phyloP scores from a whole-genome alignment of 2,113 vertebrate genomes.

The Cranoglanis bouderius region DNA sequence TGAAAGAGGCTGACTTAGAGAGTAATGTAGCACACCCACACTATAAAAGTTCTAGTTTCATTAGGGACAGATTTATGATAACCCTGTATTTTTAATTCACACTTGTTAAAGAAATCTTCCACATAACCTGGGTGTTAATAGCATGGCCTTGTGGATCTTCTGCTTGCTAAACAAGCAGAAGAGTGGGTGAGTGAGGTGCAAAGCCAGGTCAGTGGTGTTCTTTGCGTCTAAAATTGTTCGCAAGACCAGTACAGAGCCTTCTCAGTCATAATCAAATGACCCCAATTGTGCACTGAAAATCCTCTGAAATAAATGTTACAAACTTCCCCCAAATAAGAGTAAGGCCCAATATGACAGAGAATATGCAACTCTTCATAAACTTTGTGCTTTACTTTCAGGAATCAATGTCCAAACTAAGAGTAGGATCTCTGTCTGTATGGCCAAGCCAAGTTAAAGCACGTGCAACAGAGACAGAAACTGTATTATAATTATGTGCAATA shows the following conservation, averaged over 20 bases:
- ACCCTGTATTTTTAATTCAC: not conserved
- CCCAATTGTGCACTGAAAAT: not conserved
- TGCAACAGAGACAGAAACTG: not conserved
- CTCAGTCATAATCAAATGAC: not conserved
- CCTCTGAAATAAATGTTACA: not conserved
- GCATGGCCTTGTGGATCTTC: not conserved
- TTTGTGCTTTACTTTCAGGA: not conserved
- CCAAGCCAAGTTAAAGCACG: not conserved
- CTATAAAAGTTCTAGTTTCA: not conserved
- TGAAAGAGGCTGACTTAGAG: conserved; percentile 51
- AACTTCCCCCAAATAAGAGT: not conserved
- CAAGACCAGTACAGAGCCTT: not conserved
- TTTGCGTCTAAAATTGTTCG: not conserved
- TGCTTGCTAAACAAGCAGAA: not conserved
- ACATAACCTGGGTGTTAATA: not conserved
- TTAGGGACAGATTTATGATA: not conserved
- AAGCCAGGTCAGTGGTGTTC: not conserved
- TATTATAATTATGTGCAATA: not conserved
- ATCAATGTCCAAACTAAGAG: not conserved
- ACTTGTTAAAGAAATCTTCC: not conserved
- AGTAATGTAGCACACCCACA: conserved; percentile 23
- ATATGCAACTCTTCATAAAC: not conserved
- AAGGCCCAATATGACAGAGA: not conserved
- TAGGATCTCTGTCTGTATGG: not conserved
- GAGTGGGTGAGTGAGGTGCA: not conserved